These are phyloP conservation scores for Thyatira batis DNA, from an alignment of 2,888 invertebrate genomes.

Conservation along the genomic window DNA sequence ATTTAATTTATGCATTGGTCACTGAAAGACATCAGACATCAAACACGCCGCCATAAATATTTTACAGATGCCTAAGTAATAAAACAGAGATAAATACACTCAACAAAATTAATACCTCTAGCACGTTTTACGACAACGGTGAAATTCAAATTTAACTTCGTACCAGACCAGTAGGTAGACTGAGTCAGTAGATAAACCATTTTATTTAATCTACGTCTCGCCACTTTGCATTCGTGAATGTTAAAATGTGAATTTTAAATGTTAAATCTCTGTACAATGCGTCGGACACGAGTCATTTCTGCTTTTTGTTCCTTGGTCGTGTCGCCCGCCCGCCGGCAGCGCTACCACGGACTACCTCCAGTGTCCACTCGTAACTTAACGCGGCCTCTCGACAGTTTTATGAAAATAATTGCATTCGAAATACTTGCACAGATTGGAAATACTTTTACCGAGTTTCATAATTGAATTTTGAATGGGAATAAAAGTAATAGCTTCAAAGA, in stretches of 20 bases:
- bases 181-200: constrained; percentile 26
- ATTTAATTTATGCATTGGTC: not conserved
- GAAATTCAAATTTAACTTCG: constrained; percentile 18
- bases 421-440: not conserved
- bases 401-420: not conserved
- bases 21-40: too few relatives aligned
- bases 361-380: not conserved
- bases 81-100: not conserved
- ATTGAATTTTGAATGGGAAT: not conserved
- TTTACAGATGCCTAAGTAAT: not conserved
- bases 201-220: constrained; percentile 30
- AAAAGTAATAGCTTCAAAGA: not conserved
- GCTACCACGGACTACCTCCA: not conserved
- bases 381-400: not conserved
- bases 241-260: constrained; percentile 29
- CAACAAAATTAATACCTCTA: constrained; percentile 1
- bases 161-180: constrained; percentile 8
- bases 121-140: constrained; percentile 10
- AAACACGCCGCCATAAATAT: not conserved
- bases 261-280: constrained; percentile 21
- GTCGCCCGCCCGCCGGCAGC: not conserved
- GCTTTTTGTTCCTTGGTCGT: constrained; percentile 18
- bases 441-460: not conserved
- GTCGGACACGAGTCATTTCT: constrained; percentile 6
- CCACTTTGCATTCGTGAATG: constrained; percentile 32